Base-by-base conservation (phyloP, 2,113 vertebrate species). In the Lota lota region DNA sequence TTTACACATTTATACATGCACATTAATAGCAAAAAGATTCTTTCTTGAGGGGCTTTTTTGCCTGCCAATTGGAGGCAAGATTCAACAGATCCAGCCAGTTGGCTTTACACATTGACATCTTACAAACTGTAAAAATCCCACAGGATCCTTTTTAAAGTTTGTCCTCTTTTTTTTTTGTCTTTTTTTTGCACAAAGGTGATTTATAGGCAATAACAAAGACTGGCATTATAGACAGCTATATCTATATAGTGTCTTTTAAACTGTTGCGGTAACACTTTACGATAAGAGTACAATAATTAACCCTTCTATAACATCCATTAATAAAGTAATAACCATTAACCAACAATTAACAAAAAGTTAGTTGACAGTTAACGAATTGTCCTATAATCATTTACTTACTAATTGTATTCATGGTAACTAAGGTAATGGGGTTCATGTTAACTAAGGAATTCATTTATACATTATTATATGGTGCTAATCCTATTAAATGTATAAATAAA, bases 1-100 rank as follows among this genome's bases (percentile, higher is more conserved):
- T 87, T 84, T 87, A 65, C 88, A 79, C 78, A 87, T 86, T 81
- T 83, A 33, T 88, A 87, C 83, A 85, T 68, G 79, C 83, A 85
- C 83, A 22, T 73, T 4, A 64, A 67, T 75, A 83, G 83, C 79
- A 73, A 47, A 84, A 47, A 80, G 61, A 65, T 16, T 22, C 6
- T 53, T 22, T 75, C 19, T 24, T 33, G 16, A 64, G 68, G 28
- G 7, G 10, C 40, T 24, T 62, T 71, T 78, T 51, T 22, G 47
- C 14, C 64, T 20, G 2, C 8, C 4, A 64, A 73, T 73, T 66
- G 72, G 7, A 40, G 54, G 53, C 50, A 65, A 56, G 60, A 24
- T 61, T 20, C 56, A 24, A 70, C 73, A 70, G 72, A 62, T 19
- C 74, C 67, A 79, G 21, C 21, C 77, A 66, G 63, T 80, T 74